Evolutionary conservation across 2,113 vertebrate genomes (phyloP).

Genomic region (Tragelaphus strepsiceros): DNA sequence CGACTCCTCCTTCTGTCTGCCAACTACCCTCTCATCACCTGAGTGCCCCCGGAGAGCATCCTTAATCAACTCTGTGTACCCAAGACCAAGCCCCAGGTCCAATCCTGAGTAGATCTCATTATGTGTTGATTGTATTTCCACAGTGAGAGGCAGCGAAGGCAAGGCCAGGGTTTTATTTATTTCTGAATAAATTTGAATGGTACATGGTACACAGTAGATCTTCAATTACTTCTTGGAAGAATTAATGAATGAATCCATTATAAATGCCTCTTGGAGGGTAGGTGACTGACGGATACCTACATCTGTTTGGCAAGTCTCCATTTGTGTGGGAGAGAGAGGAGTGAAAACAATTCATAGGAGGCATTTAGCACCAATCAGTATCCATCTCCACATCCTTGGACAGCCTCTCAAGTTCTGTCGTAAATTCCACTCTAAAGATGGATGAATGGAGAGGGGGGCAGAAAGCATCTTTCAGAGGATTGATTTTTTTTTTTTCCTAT

Average conservation of each 20-base stretch:
- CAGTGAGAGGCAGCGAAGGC: neutral
- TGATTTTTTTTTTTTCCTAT: neutral
- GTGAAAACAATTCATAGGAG: neutral
- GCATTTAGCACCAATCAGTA: conserved; percentile 22
- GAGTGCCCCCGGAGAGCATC: neutral
- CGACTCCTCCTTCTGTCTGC: neutral
- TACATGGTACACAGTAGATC: neutral
- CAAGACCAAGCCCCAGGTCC: neutral
- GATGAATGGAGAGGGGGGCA: neutral
- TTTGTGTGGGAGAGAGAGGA: neutral
- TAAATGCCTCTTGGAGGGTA: neutral
- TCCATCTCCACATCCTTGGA: neutral
- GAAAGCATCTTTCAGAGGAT: neutral
- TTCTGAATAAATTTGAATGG: neutral
- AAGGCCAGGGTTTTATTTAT: neutral
- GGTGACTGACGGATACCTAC: neutral
- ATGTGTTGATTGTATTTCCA: neutral
- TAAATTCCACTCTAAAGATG: neutral
- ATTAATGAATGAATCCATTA: conserved; percentile 6
- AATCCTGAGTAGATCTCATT: neutral
- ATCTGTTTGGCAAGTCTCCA: neutral
- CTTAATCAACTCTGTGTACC: neutral
- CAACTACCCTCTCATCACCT: neutral
- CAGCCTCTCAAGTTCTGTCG: conserved; percentile 2
- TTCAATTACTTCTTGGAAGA: conserved; percentile 19